Conservation (phyloP, 2,113 vertebrate species). For the Hyperoodon ampullatus region DNA sequence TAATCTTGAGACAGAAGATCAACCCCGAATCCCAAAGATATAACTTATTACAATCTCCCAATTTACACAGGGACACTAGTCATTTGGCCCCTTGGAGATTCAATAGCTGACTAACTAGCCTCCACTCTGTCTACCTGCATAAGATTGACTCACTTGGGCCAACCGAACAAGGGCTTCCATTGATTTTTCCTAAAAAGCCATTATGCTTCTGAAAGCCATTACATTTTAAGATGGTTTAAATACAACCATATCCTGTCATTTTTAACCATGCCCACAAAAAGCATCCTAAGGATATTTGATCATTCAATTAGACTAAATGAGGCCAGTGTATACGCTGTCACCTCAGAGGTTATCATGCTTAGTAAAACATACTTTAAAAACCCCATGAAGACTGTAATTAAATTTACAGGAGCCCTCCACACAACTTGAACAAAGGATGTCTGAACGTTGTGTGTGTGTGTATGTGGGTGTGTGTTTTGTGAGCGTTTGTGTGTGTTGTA, state of each 20-base stretch:
- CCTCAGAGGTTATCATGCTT: conserved; percentile 78
- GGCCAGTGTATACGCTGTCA: conserved; percentile 26
- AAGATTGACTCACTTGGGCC: background rate
- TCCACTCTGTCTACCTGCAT: background rate
- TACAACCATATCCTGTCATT: conserved; percentile 76
- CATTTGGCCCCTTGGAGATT: background rate
- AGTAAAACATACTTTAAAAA: conserved; percentile 83
- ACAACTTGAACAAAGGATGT: conserved; percentile 84
- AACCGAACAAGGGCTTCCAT: background rate
- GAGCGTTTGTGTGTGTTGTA: conserved; percentile 44
- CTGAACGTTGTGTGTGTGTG: conserved; percentile 10
- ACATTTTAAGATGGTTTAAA: conserved; percentile 18
- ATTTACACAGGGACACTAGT: background rate
- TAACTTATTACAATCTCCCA: background rate
- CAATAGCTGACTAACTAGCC: background rate
- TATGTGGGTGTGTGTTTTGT: background rate
- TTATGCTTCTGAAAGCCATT: background rate
- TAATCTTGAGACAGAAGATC: background rate
- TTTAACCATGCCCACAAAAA: conserved; percentile 81
- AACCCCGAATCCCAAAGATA: background rate
- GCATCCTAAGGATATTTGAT: conserved; percentile 75
- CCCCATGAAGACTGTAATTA: conserved; percentile 79
- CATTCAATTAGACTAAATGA: conserved; percentile 73
- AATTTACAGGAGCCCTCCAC: conserved; percentile 76
- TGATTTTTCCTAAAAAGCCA: conserved; percentile 14